Conservation (phyloP, 2,113 vertebrate genomes). For the Perognathus longimembris region DNA sequence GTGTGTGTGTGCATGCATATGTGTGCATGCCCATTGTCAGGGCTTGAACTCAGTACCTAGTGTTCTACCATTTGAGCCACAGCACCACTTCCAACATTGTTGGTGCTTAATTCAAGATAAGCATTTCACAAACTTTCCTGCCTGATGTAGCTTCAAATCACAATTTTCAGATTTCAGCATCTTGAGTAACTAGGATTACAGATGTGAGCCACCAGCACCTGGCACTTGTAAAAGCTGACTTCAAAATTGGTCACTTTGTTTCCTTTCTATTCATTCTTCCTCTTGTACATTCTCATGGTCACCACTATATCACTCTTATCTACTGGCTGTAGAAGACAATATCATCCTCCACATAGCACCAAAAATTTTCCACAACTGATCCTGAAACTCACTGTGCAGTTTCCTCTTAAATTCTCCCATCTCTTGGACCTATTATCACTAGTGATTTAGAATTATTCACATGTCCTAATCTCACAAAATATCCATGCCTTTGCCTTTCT, state of each 20-base stretch:
- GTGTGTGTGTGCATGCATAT: no score
- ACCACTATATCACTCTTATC: neutral
- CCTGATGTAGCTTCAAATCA: no score
- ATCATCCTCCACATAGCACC: neutral
- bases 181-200: no score
- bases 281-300: neutral
- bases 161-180: no score
- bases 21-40: no score
- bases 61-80: no score
- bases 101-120: no score
- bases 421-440: neutral
- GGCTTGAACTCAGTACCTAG: no score
- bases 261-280: neutral
- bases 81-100: no score
- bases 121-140: no score
- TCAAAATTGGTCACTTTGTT: neutral
- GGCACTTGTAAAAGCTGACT: neutral
- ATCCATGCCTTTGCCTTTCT: neutral
- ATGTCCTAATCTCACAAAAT: neutral
- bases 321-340: neutral
- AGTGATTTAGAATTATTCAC: neutral
- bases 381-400: neutral
- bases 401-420: neutral
- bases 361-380: neutral
- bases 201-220: no score